A percentile compares a stretch with the other conserved stretches of the same genome.
phyloP scores from a whole-genome alignment of 2,113 vertebrate species.

The Ammospiza nelsoni region DNA sequence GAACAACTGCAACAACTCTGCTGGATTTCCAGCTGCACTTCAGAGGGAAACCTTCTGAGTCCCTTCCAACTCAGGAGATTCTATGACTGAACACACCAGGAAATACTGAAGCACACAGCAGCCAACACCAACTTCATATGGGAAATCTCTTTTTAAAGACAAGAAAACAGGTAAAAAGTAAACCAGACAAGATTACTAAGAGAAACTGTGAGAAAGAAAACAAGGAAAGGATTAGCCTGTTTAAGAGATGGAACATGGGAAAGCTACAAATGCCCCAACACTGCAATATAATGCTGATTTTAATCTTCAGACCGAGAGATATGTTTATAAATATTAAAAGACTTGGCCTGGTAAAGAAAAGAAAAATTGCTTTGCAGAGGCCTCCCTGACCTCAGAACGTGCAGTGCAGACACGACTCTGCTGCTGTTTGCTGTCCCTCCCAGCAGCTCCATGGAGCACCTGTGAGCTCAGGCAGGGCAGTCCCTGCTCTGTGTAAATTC shows the following conservation, averaged over 20 bases:
- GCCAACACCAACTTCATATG: background rate
- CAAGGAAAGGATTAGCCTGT: background rate
- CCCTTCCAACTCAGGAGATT: background rate
- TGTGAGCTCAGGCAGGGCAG: fast-evolving
- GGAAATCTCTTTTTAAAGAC: background rate
- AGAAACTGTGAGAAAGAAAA: background rate
- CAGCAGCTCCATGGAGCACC: background rate
- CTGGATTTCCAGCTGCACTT: background rate
- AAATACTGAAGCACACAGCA: background rate
- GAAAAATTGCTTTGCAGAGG: background rate
- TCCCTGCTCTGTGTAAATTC: background rate
- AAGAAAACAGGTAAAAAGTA: background rate
- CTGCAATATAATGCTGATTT: background rate
- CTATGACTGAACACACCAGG: fast-evolving
- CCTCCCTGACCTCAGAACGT: background rate
- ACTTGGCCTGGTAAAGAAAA: background rate
- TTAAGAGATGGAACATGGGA: background rate
- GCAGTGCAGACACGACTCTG: background rate
- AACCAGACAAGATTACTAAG: background rate
- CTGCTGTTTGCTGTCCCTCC: background rate
- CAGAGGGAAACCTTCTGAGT: background rate
- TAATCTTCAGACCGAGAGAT: background rate
- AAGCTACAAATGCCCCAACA: background rate
- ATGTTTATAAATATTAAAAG: background rate
- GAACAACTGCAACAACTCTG: background rate